Conservation (phyloP, 1,140 invertebrate species). For the Stegodyphus dumicola region DNA sequence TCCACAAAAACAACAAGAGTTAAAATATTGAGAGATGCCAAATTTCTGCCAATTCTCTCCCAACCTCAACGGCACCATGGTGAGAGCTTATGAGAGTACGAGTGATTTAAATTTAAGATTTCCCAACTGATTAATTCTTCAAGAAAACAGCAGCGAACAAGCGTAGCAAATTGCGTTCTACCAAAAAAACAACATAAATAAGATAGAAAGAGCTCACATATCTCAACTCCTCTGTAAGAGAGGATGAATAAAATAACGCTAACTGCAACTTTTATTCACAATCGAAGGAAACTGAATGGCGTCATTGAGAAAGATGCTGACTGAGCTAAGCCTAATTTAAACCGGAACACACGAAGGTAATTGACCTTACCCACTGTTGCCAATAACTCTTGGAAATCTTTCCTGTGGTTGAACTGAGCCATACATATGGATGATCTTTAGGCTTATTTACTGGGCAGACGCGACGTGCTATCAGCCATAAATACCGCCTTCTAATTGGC, state of each 20-base stretch:
- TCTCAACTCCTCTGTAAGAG: constrained; percentile 9
- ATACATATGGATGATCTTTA: constrained; percentile 59
- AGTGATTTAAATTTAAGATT: constrained; percentile 11
- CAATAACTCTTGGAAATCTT: constrained; percentile 54
- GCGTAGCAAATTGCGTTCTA: constrained; percentile 44
- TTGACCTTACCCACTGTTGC: constrained; percentile 49
- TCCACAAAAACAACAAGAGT: neutral
- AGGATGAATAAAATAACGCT: neutral
- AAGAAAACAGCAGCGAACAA: constrained; percentile 47
- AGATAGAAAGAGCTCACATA: constrained; percentile 26
- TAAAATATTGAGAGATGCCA: neutral
- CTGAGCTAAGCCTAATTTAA: constrained; percentile 56
- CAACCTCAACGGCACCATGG: neutral
- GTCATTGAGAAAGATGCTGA: constrained; percentile 12
- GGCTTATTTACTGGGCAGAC: constrained; percentile 47
- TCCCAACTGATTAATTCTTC: constrained; percentile 54
- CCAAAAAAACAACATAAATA: constrained; percentile 39
- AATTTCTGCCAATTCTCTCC: neutral
- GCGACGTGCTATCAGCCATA: constrained; percentile 38
- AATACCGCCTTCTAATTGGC: constrained; percentile 59
- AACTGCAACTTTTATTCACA: constrained; percentile 8
- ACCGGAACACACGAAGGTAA: constrained; percentile 57
- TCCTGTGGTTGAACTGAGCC: constrained; percentile 25
- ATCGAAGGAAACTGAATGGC: constrained; percentile 26
- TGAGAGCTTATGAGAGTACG: constrained; percentile 31